Base-by-base conservation (phyloP, 2,113 vertebrate species). In the Sceloporus undulatus region DNA sequence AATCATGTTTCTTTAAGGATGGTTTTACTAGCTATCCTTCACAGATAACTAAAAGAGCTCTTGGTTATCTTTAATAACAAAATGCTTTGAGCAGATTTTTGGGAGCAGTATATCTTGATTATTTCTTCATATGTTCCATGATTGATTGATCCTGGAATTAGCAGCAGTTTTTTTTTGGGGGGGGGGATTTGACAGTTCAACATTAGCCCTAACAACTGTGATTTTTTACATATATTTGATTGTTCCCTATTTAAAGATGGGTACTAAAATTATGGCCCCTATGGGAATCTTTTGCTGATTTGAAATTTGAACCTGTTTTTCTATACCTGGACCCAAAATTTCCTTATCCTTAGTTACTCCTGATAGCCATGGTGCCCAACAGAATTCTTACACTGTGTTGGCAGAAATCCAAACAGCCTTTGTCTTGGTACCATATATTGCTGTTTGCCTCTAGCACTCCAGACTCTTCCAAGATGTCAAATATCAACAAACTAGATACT, bases 401-500 rank as follows among this genome's bases (percentile, higher is more conserved):
- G 13, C 48, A 79, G 62, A 86, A 79, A 71, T 21, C 40, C 7
- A 34, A 25, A 9, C 38, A 42, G 65, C 79, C 40, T 87, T 34
- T 59, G 52, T 56, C 65, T 52, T 6, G 25, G 21, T 54, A 86
- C 18, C 9, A 79, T 79, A 79, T 79, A 52, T 70, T 79, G 62
- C n/a, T 48, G 7, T 48, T 70, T 86, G 85, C 65, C 42, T 79
- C 9, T 62, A 42, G 77, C 56, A 38, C 7, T 71, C 48, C 40
- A 62, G 40, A 78, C 29, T 62, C 66, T 23, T 79, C 27, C 52
- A 65, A 62, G 54, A 52, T 80, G 77, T 56, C 13, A 3, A 29
- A 65, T 79, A 29, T 80, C 54, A 80, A 73, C 65, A 80, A 62
- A 8, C n/a, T 52, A 87, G 34, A 59, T 59, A 54, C 38, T 87